phyloP scores from a whole-genome alignment of 2,888 invertebrate species.

The Diarsia mendica region DNA sequence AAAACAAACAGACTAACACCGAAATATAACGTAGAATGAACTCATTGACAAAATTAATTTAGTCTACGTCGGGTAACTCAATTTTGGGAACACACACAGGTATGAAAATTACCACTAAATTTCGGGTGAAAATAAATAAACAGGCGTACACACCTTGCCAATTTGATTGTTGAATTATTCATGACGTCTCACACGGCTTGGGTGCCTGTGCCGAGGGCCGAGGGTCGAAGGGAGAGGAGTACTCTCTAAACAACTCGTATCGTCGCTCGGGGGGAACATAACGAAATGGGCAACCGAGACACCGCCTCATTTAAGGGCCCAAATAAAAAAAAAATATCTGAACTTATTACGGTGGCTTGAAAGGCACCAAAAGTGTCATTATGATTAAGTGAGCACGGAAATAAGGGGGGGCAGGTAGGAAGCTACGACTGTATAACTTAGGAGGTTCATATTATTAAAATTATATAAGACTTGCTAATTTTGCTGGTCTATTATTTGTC shows the following conservation, averaged over 20 bases:
- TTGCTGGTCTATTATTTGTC: slow-evolving; percentile 43
- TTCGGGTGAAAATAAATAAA: slow-evolving; percentile 87
- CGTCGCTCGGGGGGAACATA: slow-evolving; percentile 76
- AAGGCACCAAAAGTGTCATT: slow-evolving; percentile 71
- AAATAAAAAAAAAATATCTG: slow-evolving; percentile 77
- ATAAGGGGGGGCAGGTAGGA: slow-evolving; percentile 63
- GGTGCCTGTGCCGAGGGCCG: slow-evolving; percentile 65
- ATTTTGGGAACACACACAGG: slow-evolving; percentile 69
- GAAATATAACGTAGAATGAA: slow-evolving; percentile 28
- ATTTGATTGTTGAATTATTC: slow-evolving; percentile 90
- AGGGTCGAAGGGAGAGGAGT: slow-evolving; percentile 69
- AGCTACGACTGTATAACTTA: slow-evolving; percentile 51
- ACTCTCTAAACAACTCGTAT: slow-evolving; percentile 80
- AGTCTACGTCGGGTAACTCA: slow-evolving; percentile 61
- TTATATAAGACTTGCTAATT: slow-evolving; percentile 44
- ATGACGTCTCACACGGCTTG: slow-evolving; percentile 84
- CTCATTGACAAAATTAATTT: slow-evolving; percentile 65
- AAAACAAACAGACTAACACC: neutral
- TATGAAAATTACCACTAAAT: slow-evolving; percentile 83
- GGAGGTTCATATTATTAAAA: slow-evolving; percentile 47
- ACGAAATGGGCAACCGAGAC: slow-evolving; percentile 84
- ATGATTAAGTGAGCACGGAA: slow-evolving; percentile 70
- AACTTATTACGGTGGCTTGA: slow-evolving; percentile 74
- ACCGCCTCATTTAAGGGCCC: slow-evolving; percentile 77
- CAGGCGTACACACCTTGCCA: slow-evolving; percentile 86